Conservation (phyloP, 2,113 vertebrate genomes). For the Passer montanus region DNA sequence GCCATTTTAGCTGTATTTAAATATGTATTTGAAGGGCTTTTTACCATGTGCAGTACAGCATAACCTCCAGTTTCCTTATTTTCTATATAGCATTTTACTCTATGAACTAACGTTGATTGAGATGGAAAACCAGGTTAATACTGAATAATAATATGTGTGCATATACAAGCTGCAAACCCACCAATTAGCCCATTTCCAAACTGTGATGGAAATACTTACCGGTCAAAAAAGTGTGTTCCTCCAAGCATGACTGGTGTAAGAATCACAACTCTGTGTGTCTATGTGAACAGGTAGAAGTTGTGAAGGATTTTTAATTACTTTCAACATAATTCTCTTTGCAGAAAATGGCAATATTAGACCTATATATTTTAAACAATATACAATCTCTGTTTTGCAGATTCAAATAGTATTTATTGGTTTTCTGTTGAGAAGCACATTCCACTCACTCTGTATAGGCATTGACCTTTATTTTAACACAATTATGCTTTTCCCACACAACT, state of each 20-base stretch:
- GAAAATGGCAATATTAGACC: not conserved
- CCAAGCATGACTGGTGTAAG: not conserved
- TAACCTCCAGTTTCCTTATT: not conserved
- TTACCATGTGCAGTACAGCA: not conserved
- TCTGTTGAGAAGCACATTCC: not conserved
- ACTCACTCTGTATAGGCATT: not conserved
- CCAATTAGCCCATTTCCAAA: not conserved
- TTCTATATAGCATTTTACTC: not conserved
- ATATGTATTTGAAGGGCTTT: not conserved
- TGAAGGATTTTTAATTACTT: not conserved
- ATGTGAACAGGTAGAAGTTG: not conserved
- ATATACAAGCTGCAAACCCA: not conserved
- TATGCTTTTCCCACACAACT: not conserved
- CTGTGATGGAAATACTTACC: not conserved
- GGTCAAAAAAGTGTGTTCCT: not conserved
- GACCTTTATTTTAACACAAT: not conserved
- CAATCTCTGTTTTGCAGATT: not conserved
- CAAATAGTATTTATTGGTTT: not conserved
- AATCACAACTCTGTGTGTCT: not conserved
- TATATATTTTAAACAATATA: not conserved
- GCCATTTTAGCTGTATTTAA: not conserved
- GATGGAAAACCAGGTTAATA: not conserved
- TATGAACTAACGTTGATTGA: accelerated
- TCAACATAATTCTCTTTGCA: not conserved
- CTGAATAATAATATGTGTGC: not conserved